Conservation (phyloP, 2,113 vertebrate genomes). For the Megaptera novaeangliae region DNA sequence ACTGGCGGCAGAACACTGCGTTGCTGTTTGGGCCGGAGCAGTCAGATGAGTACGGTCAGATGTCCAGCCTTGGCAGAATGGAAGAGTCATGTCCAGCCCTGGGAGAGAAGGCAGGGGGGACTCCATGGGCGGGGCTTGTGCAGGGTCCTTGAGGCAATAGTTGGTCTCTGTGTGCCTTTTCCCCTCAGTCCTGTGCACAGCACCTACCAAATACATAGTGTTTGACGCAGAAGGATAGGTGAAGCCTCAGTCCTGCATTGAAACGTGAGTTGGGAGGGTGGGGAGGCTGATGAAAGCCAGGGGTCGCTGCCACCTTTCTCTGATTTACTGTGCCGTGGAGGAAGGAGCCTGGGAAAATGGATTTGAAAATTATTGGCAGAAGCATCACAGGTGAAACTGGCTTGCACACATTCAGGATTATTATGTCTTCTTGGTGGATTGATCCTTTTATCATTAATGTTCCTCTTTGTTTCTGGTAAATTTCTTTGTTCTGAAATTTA, state of each 20-base stretch:
- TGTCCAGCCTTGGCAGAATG: neutral
- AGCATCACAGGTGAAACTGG: neutral
- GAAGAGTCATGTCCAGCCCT: neutral
- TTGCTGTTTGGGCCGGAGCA: neutral
- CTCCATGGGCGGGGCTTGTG: neutral
- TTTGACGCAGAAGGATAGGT: slow-evolving; percentile 76
- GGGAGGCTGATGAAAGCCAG: neutral
- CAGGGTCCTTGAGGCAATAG: neutral
- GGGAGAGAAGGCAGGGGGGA: neutral
- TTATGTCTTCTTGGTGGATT: neutral
- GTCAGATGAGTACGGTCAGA: neutral
- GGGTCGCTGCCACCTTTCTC: neutral
- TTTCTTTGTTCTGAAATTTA: neutral
- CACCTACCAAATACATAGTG: slow-evolving; percentile 75
- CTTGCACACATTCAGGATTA: neutral
- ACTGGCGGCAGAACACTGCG: neutral
- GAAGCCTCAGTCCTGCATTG: slow-evolving; percentile 76
- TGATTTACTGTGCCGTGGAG: neutral
- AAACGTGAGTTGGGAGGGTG: slow-evolving; percentile 68
- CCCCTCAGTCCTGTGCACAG: slow-evolving; percentile 71
- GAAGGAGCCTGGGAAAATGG: neutral
- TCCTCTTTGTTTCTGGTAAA: neutral
- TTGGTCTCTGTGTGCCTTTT: neutral
- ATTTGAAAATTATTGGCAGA: neutral
- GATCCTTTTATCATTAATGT: neutral